Evolutionary conservation across 2,113 vertebrate genomes (phyloP), one percentile per base, ranked within the genome.

Genomic region (Calyptommatus sinebrachiatus): DNA sequence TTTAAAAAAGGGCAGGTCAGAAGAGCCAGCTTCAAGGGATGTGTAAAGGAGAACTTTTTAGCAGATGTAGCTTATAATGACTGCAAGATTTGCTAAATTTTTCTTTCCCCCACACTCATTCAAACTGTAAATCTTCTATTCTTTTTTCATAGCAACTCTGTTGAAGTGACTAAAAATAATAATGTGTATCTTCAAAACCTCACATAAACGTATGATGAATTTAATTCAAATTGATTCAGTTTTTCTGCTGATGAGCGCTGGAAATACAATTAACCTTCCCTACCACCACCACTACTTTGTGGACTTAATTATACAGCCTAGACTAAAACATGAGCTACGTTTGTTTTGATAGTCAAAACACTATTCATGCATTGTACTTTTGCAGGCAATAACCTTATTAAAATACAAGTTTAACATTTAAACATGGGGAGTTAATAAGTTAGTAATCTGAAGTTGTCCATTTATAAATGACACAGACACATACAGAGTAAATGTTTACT

Each of bases 211-310:
- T 57, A 57, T 21, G 22, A n/a, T 18, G 22, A 26, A 70, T 26
- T 22, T 21, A 45, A 45, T 61, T 75, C 73, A 71, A 78, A 61
- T 48, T 79, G 82, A 88, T 88, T 88, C 53, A 21, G 0, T 83
- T 84, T 6, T 2, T 62, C 18, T 85, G 62, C 41, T 79, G 45
- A 77, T 79, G 29, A 35, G 66, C 72, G 50, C 60, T 84, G 73
- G 61, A 80, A 91, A 87, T 60, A 0, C 71, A 84, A 70, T 80
- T 75, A 85, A 80, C 8, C 9, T 78, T 18, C 83, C 87, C n/a
- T 76, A 41, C 35, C 35, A 41, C 35, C 35, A 41, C 35, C 35
- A 41, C 35, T 41, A 73, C 80, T 22, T 73, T 85, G 18, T 83
- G 45, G 82, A 79, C 88, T 62, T 48, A 74, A 78, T 73, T 88